Conservation (phyloP, 1,140 invertebrate genomes). For the Drosophila sechellia region DNA sequence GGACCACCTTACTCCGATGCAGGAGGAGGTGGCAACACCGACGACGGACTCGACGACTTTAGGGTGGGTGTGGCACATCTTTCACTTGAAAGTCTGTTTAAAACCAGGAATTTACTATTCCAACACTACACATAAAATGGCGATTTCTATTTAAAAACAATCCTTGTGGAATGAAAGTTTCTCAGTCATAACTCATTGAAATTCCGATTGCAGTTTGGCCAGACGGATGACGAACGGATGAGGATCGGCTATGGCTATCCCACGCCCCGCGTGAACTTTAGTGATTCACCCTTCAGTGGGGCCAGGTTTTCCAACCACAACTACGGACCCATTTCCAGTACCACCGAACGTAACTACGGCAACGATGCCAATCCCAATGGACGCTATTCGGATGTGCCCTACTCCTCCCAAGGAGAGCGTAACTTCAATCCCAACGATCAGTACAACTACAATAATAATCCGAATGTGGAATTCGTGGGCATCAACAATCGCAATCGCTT, state of each 20-base stretch:
- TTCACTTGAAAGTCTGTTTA: neutral
- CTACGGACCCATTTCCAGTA: conserved; percentile 53
- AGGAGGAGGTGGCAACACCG: conserved; percentile 31
- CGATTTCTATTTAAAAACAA: too few species aligned
- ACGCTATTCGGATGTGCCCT: conserved; percentile 24
- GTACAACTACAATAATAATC: conserved; percentile 64
- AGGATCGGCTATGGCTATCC: conserved; percentile 73
- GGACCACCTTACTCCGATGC: conserved; percentile 78
- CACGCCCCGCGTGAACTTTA: conserved; percentile 61
- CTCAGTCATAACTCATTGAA: neutral
- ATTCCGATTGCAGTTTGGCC: conserved; percentile 66
- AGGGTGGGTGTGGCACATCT: conserved; percentile 59
- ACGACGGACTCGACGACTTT: conserved; percentile 78
- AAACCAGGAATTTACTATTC: neutral
- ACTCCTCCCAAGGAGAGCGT: conserved; percentile 12
- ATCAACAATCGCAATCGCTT: conserved; percentile 68
- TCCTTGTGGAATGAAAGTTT: neutral
- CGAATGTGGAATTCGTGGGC: conserved; percentile 63
- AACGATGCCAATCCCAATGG: conserved; percentile 43
- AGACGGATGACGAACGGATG: conserved; percentile 79
- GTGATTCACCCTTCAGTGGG: conserved; percentile 75
- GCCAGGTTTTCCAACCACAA: conserved; percentile 70
- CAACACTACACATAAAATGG: too few species aligned
- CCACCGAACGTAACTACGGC: conserved; percentile 56
- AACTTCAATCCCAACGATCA: conserved; percentile 57